Conservation (phyloP, 2,797 vertebrate genomes). For the Gastrophryne carolinensis region DNA sequence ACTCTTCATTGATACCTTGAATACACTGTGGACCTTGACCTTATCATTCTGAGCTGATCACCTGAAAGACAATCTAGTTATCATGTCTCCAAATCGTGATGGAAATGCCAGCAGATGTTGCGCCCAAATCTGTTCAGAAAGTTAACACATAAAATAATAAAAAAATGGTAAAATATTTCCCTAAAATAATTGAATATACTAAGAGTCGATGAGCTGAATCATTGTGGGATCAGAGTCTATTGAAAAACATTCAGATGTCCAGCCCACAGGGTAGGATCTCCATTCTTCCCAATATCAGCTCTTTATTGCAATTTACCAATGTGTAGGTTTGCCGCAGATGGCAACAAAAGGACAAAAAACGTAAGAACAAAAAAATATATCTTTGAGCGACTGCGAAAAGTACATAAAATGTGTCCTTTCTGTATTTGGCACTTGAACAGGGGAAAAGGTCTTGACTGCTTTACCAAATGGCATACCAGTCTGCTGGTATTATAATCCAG, state of each 20-base stretch:
- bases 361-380: constrained; percentile 59
- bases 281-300: constrained; percentile 64
- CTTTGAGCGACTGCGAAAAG: constrained; percentile 67
- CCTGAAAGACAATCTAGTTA: constrained; percentile 13
- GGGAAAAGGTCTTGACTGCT: constrained; percentile 61
- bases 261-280: constrained; percentile 41
- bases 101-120: constrained; percentile 15
- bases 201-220: constrained; percentile 49
- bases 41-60: not conserved
- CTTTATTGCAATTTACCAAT: constrained; percentile 69
- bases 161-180: constrained; percentile 25
- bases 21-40: not conserved
- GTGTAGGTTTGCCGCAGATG: constrained; percentile 59
- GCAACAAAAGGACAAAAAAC: constrained; percentile 46
- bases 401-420: constrained; percentile 66
- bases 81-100: not conserved
- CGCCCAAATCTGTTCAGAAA: constrained; percentile 21
- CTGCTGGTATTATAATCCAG: constrained; percentile 86
- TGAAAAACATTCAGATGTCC: constrained; percentile 49
- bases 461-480: constrained; percentile 58
- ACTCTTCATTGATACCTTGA: not conserved
- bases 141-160: constrained; percentile 15
- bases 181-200: constrained; percentile 49
- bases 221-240: constrained; percentile 45
- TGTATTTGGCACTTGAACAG: constrained; percentile 76